These are phyloP conservation scores for Balaenoptera acutorostrata DNA, from an alignment of 2,113 vertebrate genomes.

Conservation along the genomic window DNA sequence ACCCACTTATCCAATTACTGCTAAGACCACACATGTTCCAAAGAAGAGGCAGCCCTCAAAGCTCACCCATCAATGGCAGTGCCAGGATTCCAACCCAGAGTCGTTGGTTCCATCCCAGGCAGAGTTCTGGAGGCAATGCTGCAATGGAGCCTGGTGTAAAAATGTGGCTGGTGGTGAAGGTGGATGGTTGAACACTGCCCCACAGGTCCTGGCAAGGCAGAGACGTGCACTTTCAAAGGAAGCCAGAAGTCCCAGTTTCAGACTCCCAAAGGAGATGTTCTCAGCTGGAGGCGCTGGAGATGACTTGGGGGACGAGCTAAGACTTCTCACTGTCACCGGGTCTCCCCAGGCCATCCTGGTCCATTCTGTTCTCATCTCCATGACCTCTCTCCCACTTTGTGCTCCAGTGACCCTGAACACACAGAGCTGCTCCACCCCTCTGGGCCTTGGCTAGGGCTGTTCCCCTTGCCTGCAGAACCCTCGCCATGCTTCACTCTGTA, in stretches of 20 bases:
- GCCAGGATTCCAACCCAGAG: neutral
- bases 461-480: neutral
- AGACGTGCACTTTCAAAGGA: neutral
- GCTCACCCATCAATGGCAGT: neutral
- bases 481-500: neutral
- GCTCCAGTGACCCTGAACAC: neutral
- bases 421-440: neutral
- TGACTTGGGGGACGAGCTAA: neutral
- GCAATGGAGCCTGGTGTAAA: neutral
- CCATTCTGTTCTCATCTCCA: rapidly evolving
- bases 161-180: neutral
- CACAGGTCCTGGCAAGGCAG: neutral
- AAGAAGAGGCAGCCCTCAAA: neutral
- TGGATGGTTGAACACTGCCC: neutral
- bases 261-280: no score
- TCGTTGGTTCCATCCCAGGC: neutral
- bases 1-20: neutral
- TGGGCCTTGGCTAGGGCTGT: neutral
- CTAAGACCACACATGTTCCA: neutral
- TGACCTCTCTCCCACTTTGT: neutral
- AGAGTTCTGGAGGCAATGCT: neutral
- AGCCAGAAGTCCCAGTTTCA: neutral
- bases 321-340: neutral
- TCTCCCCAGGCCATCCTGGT: neutral
- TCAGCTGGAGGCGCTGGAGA: neutral